Evolutionary conservation across 1,140 invertebrate genomes (phyloP).

Genomic region (Lasaia peninsularis): DNA sequence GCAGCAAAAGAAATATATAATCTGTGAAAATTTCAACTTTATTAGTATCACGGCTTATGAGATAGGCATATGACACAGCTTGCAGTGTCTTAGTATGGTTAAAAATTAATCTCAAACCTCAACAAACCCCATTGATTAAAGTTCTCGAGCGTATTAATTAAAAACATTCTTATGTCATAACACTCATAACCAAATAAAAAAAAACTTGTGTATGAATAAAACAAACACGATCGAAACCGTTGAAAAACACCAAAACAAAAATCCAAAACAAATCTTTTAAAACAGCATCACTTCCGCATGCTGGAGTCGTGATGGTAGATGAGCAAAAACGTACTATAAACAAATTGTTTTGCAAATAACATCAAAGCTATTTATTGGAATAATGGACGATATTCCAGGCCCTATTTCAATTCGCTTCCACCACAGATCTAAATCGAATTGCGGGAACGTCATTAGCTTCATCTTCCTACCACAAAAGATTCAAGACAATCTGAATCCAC

Average conservation of each 20-base stretch:
- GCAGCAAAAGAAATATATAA: too few species aligned
- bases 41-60: too few species aligned
- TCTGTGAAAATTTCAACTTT: too few species aligned
- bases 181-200: background rate
- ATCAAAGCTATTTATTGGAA: slow-evolving; percentile 12
- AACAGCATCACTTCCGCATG: background rate
- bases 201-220: background rate
- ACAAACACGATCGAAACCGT: background rate
- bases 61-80: too few species aligned
- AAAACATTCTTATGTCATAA: too few species aligned
- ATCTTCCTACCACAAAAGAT: slow-evolving; percentile 7
- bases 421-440: slow-evolving; percentile 32
- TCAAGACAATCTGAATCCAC: slow-evolving; percentile 27
- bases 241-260: slow-evolving; percentile 1
- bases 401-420: slow-evolving; percentile 1
- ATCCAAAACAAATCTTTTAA: slow-evolving; percentile 3
- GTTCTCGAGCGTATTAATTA: too few species aligned
- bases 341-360: slow-evolving; percentile 17
- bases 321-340: slow-evolving; percentile 7
- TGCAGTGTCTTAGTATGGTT: too few species aligned
- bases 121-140: too few species aligned
- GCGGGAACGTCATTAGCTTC: slow-evolving; percentile 12
- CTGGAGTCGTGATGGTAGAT: background rate
- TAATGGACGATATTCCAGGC: slow-evolving; percentile 13
- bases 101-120: too few species aligned